A percentile compares a stretch with the other conserved stretches of the same genome.
These are phyloP conservation scores for Geophilus truncorum DNA, from an alignment of 2,888 invertebrate species.

Conservation along the genomic window DNA sequence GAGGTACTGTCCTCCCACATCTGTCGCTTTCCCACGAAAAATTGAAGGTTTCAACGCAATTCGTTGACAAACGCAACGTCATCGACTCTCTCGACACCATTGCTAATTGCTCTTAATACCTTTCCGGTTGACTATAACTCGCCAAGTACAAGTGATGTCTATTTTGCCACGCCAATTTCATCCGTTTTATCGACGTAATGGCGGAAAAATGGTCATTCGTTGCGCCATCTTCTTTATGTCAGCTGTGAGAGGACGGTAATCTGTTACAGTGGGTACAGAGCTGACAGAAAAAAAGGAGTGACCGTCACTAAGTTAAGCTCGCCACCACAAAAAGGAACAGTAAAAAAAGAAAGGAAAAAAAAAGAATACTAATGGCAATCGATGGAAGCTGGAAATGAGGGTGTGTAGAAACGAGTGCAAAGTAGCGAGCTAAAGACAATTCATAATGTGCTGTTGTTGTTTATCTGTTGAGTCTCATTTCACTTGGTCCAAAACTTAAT, in stretches of 20 bases:
- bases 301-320: not conserved
- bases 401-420: not conserved
- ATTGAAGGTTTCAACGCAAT: not conserved
- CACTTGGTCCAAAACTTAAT: not conserved
- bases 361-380: not conserved
- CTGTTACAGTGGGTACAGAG: not conserved
- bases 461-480: not conserved
- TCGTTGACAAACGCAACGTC: not conserved
- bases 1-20: not conserved
- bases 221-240: not conserved
- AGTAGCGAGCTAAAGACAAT: not conserved
- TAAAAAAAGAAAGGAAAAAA: not conserved
- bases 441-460: not conserved
- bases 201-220: not conserved
- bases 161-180: not conserved
- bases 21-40: not conserved
- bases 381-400: not conserved
- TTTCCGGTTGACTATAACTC: not conserved
- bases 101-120: not conserved
- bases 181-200: not conserved
- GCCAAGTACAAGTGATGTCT: not conserved
- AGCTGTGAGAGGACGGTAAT: not conserved
- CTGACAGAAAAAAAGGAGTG: not conserved
- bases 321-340: not conserved
- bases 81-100: not conserved